phyloP scores from a whole-genome alignment of 30 jellyfish, hydroid and myxozoan species.

The Hydractinia echinata region DNA sequence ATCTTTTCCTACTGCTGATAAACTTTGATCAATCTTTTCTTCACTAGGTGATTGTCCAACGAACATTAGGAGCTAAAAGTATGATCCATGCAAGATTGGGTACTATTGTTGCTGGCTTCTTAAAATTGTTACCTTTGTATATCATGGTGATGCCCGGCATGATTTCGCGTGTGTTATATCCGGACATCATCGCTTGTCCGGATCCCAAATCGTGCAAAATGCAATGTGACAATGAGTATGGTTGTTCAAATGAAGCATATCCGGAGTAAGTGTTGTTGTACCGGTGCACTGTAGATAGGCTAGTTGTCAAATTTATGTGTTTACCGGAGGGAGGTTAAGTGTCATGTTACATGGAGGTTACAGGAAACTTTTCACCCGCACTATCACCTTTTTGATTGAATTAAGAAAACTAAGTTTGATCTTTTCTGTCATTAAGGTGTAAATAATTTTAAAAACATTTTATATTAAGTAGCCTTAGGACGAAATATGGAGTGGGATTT shows the following conservation, averaged over 20 bases:
- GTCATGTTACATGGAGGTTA: too few species aligned
- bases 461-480: too few species aligned
- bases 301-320: neutral
- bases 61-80: conserved; percentile 90
- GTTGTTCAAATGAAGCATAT: conserved; percentile 90
- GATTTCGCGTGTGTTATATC: conserved; percentile 75
- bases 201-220: conserved; percentile 62
- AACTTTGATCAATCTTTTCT: too few species aligned
- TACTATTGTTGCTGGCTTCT: conserved; percentile 79
- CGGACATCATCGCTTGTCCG: conserved; percentile 67
- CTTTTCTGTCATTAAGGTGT: too few species aligned
- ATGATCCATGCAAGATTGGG: conserved; percentile 82
- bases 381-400: too few species aligned
- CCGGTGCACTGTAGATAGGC: neutral
- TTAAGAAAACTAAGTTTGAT: too few species aligned
- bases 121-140: conserved; percentile 75
- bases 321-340: too few species aligned
- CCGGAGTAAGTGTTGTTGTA: conserved; percentile 52
- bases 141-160: conserved; percentile 98
- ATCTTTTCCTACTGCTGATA: too few species aligned
- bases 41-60: conserved; percentile 80
- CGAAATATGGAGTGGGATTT: too few species aligned
- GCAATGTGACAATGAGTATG: conserved; percentile 64
- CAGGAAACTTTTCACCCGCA: neutral
- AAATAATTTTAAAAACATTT: too few species aligned